Evolutionary conservation across 1,140 invertebrate species (phyloP), one percentile per base, ranked within the genome.

Genomic region (Brachystomella parvula): DNA sequence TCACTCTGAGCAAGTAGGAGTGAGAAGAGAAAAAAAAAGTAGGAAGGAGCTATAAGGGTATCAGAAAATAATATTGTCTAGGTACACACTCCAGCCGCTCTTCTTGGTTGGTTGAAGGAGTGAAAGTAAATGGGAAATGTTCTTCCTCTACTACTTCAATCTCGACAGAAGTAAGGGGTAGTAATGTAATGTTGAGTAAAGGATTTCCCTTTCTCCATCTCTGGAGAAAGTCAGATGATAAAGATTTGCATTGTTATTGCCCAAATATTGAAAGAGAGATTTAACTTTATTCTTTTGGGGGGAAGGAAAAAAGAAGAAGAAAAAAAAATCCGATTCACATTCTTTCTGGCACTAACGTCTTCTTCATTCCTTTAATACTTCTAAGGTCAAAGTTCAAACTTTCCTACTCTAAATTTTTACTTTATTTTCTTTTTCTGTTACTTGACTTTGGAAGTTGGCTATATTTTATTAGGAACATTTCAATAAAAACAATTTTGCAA

Each of bases 211-310:
- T 12, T 44, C n/a, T 44, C 39, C 39, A 44, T n/a, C n/a, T n/a
- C n/a, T n/a, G n/a, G n/a, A n/a, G n/a, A n/a, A 44, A 44, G 39
- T 44, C 39, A 44, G 39, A 44, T 44, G 39, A 44, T 44, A 44
- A 44, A 44, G 39, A 44, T 44, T 44, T 44, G 39, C 39, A 44
- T 44, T 44, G 39, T 44, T 44, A 44, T 44, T 44, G 39, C 39
- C 39, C 39, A 44, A 44, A 44, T 44, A 44, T 44, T 44, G 39
- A 44, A 44, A 44, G 39, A 44, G 39, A 44, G 39, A 44, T 44
- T 44, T 44, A 44, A n/a, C 39, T 44, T 44, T 44, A 44, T 44
- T 44, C n/a, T n/a, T 44, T 44, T 9, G 9, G n/a, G n/a, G n/a
- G n/a, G n/a, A n/a, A n/a, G n/a, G n/a, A n/a, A n/a, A n/a, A n/a